Evolutionary conservation across 2,888 invertebrate species (phyloP).

Genomic region (Lasioglossum lativentre): DNA sequence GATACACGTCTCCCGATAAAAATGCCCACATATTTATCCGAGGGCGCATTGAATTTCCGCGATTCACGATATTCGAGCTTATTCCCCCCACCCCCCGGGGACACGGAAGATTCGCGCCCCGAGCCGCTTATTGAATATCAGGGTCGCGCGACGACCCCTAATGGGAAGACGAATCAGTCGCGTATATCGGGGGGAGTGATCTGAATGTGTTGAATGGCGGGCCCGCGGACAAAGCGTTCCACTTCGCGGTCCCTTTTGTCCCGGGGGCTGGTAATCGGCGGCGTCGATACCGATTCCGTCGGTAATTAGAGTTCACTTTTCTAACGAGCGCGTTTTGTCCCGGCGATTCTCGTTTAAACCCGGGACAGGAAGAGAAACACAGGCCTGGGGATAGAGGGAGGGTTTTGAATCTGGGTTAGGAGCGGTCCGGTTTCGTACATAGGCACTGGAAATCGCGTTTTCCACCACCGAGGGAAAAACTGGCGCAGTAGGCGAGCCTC

Average conservation of each 20-base stretch:
- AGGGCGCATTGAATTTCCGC: neutral
- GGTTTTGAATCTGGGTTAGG: neutral
- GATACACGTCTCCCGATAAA: neutral
- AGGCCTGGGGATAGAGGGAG: neutral
- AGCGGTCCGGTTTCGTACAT: neutral
- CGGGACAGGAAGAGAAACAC: constrained; percentile 11
- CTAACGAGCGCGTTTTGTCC: constrained; percentile 41
- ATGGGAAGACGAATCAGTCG: constrained; percentile 59
- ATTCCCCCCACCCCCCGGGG: constrained; percentile 18
- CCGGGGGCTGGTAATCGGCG: constrained; percentile 58
- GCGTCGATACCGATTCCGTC: constrained; percentile 64
- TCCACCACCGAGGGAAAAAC: constrained; percentile 32
- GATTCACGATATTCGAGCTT: constrained; percentile 22
- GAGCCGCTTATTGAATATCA: constrained; percentile 59
- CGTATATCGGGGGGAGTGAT: constrained; percentile 17
- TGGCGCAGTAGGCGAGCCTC: constrained; percentile 46
- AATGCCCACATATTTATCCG: neutral
- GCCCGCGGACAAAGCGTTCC: constrained; percentile 57
- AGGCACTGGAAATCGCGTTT: neutral
- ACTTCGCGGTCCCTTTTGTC: constrained; percentile 61
- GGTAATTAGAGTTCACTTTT: constrained; percentile 65
- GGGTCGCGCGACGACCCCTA: constrained; percentile 46
- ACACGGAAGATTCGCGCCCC: constrained; percentile 16
- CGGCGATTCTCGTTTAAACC: constrained; percentile 36
- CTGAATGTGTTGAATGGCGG: constrained; percentile 61